phyloP scores from a whole-genome alignment of 2,888 invertebrate genomes.

The Agrotis puta region DNA sequence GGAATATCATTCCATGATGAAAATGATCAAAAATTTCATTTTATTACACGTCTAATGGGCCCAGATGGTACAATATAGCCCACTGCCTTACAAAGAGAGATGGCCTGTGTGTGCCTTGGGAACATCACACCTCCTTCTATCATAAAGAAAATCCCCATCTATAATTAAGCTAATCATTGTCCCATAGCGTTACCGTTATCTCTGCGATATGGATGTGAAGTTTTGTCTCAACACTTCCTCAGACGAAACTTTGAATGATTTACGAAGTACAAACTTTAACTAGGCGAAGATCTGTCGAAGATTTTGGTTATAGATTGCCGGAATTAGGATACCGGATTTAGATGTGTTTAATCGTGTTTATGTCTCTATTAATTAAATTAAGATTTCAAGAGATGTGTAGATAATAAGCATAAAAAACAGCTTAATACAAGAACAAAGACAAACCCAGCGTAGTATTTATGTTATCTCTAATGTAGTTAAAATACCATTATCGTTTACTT shows the following conservation, averaged over 20 bases:
- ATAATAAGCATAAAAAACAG: not conserved
- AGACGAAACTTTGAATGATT: conserved; percentile 77
- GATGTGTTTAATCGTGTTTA: conserved; percentile 13
- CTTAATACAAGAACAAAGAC: too few species aligned
- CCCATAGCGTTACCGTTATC: conserved; percentile 52
- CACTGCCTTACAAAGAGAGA: too few species aligned
- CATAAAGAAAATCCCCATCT: conserved; percentile 35
- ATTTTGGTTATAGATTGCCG: conserved; percentile 25
- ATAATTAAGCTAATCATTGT: conserved; percentile 65
- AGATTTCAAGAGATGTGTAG: not conserved
- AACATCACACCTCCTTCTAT: too few species aligned
- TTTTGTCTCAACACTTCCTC: conserved; percentile 77
- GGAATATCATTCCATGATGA: too few species aligned
- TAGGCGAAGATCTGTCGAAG: conserved; percentile 46
- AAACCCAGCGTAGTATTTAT: too few species aligned
- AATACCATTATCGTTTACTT: too few species aligned
- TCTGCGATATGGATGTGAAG: conserved; percentile 60
- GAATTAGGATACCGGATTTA: conserved; percentile 26
- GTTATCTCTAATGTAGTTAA: too few species aligned
- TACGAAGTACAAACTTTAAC: conserved; percentile 64
- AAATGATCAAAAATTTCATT: too few species aligned
- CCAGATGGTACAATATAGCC: too few species aligned
- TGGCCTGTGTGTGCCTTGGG: too few species aligned
- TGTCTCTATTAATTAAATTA: conserved; percentile 2
- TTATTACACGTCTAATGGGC: too few species aligned